Evolutionary conservation across 53 echinoderm and acorn worm species (phyloP), one percentile per base, ranked within the genome.

Genomic region (Zoroaster sp.): DNA sequence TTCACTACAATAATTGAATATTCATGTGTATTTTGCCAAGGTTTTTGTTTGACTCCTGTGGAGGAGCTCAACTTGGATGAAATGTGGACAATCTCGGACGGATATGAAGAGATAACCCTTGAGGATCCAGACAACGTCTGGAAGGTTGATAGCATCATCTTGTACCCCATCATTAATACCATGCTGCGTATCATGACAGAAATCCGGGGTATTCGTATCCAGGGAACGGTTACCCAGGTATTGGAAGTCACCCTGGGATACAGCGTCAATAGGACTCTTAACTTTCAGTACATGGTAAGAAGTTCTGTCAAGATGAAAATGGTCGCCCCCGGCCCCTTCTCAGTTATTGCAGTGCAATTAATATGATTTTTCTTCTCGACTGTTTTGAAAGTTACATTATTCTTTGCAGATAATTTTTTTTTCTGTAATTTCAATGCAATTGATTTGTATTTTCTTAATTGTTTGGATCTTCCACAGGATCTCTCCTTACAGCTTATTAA

Each of bases 51-150:
- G 82, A 4, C 30, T 5, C 47, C 68, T 8, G 18, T 82, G 5
- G 31, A 44, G 42, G 43, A 82, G 47, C 66, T 82, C 7, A 44
- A 47, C 4, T 5, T 82, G 7, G 45, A 28, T 30, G 82, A 82
- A 68, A 82, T 68, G 67, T 82, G 82, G 82, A 38, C 7, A 12
- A 68, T 82, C 20, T 68, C 82, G 0, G 68, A 66, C 67, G 82
- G 82, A 43, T 1, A 31, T 15, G 33, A 43, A 0, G 41, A 82
- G 1, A 82, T 5, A 0, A 45, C 35, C 20, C 82, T 82, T 33
- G 36, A 68, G 9, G 68, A 53, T 45, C 82, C 32, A 4, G 9
- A 31, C 0, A 17, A 35, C 1, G 15, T n/a, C 12, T 82, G 82
- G 82, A 82, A 82, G n/a, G 82, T 82, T 13, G 32, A 40, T 0